Base-by-base conservation (phyloP, 2,888 invertebrate genomes). In the Hydropsyche betteni region DNA sequence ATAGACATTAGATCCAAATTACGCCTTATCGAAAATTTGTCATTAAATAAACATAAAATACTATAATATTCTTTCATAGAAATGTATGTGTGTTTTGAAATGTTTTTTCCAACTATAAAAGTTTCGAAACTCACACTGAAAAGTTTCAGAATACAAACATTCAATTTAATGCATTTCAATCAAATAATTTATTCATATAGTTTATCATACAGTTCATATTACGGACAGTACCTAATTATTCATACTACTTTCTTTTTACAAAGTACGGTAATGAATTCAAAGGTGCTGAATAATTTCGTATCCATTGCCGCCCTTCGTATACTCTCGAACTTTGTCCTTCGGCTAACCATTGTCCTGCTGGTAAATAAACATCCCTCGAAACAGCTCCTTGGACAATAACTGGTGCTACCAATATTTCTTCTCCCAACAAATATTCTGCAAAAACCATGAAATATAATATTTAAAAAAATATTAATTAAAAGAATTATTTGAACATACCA, bases 391-490 rank as follows among this genome's bases (percentile, higher is more conserved):
- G 85, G 78, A 88, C 86, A 12, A 93, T 77, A 5, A 94, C 89
- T 0, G 94, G 94, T 0, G 93, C 93, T 0, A 92, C 91, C 5
- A 94, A 82, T 72, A 93, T 88, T 33, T 85, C 84, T 81, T 92
- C 91, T 6, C 93, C 93, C 2, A 94, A 85, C 7, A 93, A 84
- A 82, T 87, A 94, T 83, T 93, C 93, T 93, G 85, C 24, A 0
- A 83, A 84, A 8, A 8, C 79, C 69, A 74, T 69, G 52, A 55
- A 36, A 68, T 24, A 51, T 5, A 53, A 71, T 51, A 24, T 12
- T 50, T 77, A 2, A 6, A 55, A 14, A 64, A 64, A 10, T 64
- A 64, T 64, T 10, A 3, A 33, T 33, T 24, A 7, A 64, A 64
- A 1, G 1, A 24, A 14, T 16, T 1, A 55, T 55, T 55, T 5